phyloP scores from a whole-genome alignment of 2,113 vertebrate genomes.

The Callipepla squamata region DNA sequence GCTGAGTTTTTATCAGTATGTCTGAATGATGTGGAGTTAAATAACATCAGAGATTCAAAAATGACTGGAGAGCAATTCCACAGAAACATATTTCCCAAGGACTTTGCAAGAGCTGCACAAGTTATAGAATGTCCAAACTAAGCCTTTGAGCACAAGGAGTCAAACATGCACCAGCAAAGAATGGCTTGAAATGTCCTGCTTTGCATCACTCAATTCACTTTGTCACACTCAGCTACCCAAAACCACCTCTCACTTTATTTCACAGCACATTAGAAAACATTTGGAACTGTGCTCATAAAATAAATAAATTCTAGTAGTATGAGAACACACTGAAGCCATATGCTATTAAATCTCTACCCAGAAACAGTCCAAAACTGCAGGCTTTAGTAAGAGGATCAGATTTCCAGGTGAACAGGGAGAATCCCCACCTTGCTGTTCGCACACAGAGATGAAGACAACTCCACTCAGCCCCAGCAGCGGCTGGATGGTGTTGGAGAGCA shows the following conservation, averaged over 20 bases:
- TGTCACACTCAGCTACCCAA: accelerated
- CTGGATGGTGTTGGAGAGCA: accelerated
- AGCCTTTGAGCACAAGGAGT: not conserved
- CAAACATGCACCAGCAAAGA: not conserved
- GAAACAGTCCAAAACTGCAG: not conserved
- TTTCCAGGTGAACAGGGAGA: not conserved
- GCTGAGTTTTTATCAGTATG: not conserved
- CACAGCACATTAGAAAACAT: not conserved
- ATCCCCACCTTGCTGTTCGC: not conserved
- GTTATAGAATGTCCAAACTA: not conserved
- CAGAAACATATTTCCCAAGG: not conserved
- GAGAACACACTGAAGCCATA: not conserved
- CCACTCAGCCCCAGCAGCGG: not conserved
- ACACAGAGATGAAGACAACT: accelerated
- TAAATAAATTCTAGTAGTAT: not conserved
- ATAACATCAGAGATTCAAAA: not conserved
- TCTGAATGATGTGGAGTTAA: not conserved
- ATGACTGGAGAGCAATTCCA: not conserved
- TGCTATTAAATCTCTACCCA: not conserved
- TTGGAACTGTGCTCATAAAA: not conserved
- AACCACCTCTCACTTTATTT: not conserved
- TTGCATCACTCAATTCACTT: accelerated
- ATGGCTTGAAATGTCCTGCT: not conserved
- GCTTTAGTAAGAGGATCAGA: not conserved
- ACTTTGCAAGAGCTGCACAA: not conserved